A percentile compares a stretch with the other conserved stretches of the same genome.
Evolutionary conservation across 2,113 vertebrate species (phyloP).

Genomic region (Hemicordylus capensis): DNA sequence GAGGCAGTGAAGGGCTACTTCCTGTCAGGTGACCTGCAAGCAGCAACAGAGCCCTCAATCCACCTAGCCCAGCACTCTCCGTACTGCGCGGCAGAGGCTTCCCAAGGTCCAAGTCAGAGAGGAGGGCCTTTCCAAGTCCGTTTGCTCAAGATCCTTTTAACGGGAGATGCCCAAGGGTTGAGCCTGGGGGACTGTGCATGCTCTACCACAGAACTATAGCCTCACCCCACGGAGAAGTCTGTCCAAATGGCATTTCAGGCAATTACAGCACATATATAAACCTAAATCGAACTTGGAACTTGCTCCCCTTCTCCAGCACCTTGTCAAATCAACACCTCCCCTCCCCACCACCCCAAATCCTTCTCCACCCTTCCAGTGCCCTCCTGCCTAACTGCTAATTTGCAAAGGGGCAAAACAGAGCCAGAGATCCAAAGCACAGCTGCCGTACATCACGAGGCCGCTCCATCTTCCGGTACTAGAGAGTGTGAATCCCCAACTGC

Average conservation of each 20-base stretch:
- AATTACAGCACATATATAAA: background rate
- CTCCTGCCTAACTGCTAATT: background rate
- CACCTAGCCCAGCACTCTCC: too few relatives aligned
- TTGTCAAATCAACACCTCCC: background rate
- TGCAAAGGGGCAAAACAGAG: background rate
- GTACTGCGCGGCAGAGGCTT: too few relatives aligned
- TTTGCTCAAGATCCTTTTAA: too few relatives aligned
- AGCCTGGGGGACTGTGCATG: too few relatives aligned
- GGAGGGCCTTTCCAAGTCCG: too few relatives aligned
- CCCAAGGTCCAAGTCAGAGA: too few relatives aligned
- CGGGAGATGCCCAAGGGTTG: too few relatives aligned
- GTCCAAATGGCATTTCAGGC: background rate
- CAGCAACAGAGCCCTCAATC: too few relatives aligned
- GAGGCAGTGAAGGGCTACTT: too few relatives aligned
- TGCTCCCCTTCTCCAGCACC: background rate
- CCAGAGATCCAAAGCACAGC: background rate
- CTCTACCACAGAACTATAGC: background rate
- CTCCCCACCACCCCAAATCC: too few relatives aligned
- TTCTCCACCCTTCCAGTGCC: background rate
- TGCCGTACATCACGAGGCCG: background rate
- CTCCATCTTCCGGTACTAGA: background rate
- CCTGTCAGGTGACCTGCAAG: too few relatives aligned
- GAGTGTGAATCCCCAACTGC: too few relatives aligned
- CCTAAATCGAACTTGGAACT: background rate
- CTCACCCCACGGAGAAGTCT: background rate